Conservation (phyloP, 1,140 invertebrate genomes). For the Metopolophium dirhodum region DNA sequence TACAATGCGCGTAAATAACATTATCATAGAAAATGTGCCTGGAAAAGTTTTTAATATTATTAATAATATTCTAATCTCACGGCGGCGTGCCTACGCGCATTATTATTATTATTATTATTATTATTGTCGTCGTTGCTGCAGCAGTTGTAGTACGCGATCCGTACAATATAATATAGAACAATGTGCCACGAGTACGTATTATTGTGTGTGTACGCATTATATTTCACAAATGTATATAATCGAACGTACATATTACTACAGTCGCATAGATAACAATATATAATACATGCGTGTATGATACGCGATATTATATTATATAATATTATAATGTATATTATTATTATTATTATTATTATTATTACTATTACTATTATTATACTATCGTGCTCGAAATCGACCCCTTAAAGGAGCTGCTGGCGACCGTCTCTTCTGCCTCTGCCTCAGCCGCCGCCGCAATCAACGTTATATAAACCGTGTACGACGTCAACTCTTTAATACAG, state of each 20-base stretch:
- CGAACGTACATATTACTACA: background rate
- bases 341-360: too few relatives aligned
- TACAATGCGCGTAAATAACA: too few relatives aligned
- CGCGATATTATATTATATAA: background rate
- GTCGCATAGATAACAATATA: background rate
- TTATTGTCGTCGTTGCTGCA: background rate
- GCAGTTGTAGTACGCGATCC: background rate
- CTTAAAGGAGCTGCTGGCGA: background rate
- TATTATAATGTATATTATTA: too few relatives aligned
- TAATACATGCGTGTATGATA: background rate
- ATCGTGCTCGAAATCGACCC: slow-evolving; percentile 37
- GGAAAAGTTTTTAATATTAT: too few relatives aligned
- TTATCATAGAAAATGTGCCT: background rate
- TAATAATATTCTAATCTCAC: background rate
- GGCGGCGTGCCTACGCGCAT: too few relatives aligned
- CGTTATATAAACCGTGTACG: slow-evolving; percentile 37
- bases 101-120: too few relatives aligned
- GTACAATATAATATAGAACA: background rate
- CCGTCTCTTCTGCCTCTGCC: background rate
- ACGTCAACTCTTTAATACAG: slow-evolving; percentile 44
- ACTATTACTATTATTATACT: background rate
- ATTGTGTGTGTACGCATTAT: background rate
- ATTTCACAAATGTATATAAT: slow-evolving; percentile 17
- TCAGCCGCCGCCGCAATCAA: slow-evolving; percentile 26
- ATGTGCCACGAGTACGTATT: background rate